Conservation (phyloP, 2,113 vertebrate species). For the Bolborhynchus lineola region DNA sequence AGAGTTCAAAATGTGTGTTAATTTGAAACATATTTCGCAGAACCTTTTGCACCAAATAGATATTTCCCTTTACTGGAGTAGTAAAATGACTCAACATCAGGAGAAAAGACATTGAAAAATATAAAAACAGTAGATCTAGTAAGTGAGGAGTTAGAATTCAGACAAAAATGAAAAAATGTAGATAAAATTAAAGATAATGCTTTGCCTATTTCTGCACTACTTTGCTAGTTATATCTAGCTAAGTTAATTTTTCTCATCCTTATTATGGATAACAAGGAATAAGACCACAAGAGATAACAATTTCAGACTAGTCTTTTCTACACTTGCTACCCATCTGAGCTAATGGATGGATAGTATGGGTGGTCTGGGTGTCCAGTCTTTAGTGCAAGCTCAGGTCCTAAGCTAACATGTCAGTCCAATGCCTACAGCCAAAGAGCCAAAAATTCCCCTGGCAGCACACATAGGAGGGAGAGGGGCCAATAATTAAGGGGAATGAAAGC, state of each 20-base stretch:
- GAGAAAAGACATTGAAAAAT: neutral
- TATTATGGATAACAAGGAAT: neutral
- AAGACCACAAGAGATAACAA: neutral
- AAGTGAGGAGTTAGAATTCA: neutral
- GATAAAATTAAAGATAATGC: neutral
- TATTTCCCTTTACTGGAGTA: neutral
- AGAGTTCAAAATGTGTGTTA: neutral
- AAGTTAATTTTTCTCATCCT: neutral
- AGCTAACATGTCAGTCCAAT: neutral
- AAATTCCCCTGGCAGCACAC: too few relatives aligned
- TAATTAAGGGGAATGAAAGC: too few relatives aligned
- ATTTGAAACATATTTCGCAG: neutral
- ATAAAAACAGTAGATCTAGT: neutral
- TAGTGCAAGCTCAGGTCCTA: neutral
- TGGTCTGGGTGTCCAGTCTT: neutral
- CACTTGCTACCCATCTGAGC: accelerated
- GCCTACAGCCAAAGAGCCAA: too few relatives aligned
- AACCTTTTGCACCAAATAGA: neutral
- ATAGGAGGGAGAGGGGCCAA: too few relatives aligned
- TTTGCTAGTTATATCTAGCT: neutral
- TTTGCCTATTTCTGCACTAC: neutral
- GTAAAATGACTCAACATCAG: neutral
- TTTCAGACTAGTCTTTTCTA: neutral
- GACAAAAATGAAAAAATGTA: neutral
- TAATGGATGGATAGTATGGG: neutral